Evolutionary conservation across 1,140 invertebrate species (phyloP).

Genomic region (Oedothorax gibbosus): DNA sequence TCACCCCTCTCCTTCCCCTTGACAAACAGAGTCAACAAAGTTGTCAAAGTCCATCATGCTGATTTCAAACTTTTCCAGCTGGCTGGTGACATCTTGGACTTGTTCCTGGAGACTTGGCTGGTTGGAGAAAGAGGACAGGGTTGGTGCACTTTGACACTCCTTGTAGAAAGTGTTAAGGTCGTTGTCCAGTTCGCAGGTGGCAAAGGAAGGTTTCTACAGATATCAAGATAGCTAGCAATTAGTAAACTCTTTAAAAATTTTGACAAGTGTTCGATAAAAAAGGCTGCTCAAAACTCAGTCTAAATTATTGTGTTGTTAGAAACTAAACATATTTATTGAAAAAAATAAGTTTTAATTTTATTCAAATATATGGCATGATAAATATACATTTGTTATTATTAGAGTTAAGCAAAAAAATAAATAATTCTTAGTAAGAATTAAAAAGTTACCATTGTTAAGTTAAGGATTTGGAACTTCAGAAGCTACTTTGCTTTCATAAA

Average conservation of each 20-base stretch:
- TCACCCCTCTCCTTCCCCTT: constrained; percentile 25
- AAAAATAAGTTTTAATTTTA: no score
- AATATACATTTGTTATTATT: no score
- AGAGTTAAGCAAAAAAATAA: no score
- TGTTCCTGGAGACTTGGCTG: constrained; percentile 75
- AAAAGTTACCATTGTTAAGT: no score
- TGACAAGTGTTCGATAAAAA: no score
- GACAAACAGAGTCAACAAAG: constrained; percentile 58
- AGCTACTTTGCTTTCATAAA: no score
- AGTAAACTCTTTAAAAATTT: neutral
- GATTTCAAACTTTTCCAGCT: constrained; percentile 81
- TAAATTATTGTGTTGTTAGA: no score
- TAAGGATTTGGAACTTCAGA: no score
- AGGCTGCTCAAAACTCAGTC: no score
- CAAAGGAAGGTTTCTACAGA: constrained; percentile 74
- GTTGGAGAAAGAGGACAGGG: constrained; percentile 75
- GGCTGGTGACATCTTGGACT: constrained; percentile 77
- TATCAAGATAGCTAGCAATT: neutral
- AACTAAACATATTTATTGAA: no score
- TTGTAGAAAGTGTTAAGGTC: constrained; percentile 83
- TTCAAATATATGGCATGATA: no score
- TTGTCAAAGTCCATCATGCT: constrained; percentile 81
- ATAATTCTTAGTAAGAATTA: no score
- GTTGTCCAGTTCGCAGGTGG: constrained; percentile 69
- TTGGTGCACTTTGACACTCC: constrained; percentile 82